phyloP scores from a whole-genome alignment of 2,113 vertebrate species.

The Anthoscopus minutus region DNA sequence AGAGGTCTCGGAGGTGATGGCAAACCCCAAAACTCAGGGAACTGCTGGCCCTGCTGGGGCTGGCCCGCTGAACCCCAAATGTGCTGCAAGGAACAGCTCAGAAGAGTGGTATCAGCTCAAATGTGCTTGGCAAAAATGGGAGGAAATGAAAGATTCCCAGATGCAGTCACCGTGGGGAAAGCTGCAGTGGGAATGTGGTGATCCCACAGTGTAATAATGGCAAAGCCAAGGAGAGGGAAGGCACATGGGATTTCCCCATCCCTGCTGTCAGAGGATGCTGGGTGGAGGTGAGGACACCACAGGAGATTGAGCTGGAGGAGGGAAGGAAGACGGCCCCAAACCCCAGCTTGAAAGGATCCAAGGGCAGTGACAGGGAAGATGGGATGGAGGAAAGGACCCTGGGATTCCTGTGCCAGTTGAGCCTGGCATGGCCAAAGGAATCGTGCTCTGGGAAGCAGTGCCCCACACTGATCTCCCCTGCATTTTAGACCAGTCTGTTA shows the following conservation, averaged over 20 bases:
- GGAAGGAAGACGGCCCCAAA: neutral
- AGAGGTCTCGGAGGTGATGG: neutral
- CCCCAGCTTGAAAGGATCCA: neutral
- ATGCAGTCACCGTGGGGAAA: rapidly evolving
- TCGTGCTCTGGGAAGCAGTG: rapidly evolving
- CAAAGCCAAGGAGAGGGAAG: neutral
- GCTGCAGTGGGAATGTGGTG: rapidly evolving
- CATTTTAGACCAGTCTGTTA: neutral
- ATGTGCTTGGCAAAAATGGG: neutral
- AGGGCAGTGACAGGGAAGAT: rapidly evolving
- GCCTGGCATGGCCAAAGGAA: rapidly evolving
- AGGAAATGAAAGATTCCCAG: neutral
- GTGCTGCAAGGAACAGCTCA: neutral
- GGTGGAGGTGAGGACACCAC: too few relatives aligned
- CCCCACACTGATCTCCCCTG: neutral
- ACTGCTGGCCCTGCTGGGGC: neutral
- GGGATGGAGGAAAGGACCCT: rapidly evolving
- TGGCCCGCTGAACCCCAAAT: rapidly evolving
- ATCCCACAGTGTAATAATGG: neutral
- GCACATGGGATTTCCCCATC: neutral
- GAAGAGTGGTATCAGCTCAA: rapidly evolving
- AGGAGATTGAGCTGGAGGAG: neutral
- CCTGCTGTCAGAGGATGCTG: neutral
- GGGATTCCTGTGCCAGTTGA: neutral
- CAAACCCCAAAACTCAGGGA: neutral